phyloP scores from a whole-genome alignment of 2,797 vertebrate genomes.

The Tarsius wallacei region DNA sequence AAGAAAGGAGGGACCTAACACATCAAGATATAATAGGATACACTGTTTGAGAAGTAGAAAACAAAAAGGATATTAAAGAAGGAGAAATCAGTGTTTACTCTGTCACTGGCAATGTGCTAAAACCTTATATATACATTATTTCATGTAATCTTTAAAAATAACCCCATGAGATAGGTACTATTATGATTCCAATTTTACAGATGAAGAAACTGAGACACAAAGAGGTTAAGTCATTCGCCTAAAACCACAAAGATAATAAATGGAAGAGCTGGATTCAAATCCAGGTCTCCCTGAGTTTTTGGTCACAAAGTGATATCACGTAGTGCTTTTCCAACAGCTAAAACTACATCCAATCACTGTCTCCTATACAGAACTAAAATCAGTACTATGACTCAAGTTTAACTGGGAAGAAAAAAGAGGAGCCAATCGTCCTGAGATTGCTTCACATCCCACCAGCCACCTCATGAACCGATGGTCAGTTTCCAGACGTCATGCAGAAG shows the following conservation, averaged over 20 bases:
- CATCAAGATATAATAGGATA: not conserved
- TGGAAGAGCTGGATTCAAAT: not conserved
- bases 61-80: not conserved
- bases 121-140: not conserved
- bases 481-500: not conserved
- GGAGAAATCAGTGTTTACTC: not conserved
- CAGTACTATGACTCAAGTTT: not conserved
- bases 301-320: not conserved
- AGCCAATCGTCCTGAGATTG: not conserved
- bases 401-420: not conserved
- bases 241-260: not conserved
- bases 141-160: not conserved
- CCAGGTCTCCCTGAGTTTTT: not conserved
- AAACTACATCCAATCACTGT: not conserved
- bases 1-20: not conserved
- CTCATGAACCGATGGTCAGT: not conserved
- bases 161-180: not conserved
- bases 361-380: not conserved
- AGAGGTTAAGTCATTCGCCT: not conserved
- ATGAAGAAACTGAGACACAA: conserved; percentile 9
- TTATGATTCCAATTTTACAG: conserved; percentile 23
- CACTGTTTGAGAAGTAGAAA: not conserved
- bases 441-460: not conserved
- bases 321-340: not conserved
- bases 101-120: not conserved